A percentile compares a stretch with the other conserved stretches of the same genome.
phyloP scores from a whole-genome alignment of 2,888 invertebrate species.

The Tiliacea citrago region DNA sequence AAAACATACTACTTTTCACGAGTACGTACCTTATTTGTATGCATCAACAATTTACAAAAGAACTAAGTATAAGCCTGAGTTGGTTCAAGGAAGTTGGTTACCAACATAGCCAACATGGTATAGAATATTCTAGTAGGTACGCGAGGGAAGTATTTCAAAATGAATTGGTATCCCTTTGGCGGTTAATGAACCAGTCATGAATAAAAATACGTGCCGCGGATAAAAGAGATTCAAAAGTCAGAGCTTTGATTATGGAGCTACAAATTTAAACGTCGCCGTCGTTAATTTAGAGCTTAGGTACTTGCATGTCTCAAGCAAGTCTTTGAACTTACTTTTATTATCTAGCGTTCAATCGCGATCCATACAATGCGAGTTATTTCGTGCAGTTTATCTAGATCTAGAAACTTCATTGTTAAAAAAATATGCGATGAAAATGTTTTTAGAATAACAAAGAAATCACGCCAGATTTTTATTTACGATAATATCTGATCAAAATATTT shows the following conservation, averaged over 20 bases:
- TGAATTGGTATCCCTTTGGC: constrained; percentile 29
- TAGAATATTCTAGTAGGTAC: constrained; percentile 46
- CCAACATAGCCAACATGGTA: constrained; percentile 12
- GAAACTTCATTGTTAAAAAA: constrained; percentile 31
- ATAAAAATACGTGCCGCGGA: constrained; percentile 58
- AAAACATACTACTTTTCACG: constrained; percentile 19
- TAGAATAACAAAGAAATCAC: constrained; percentile 21
- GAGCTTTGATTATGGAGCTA: constrained; percentile 42
- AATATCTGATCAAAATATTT: constrained; percentile 38
- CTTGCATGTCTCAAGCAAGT: constrained; percentile 22
- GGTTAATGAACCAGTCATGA: constrained; percentile 55
- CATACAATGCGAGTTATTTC: constrained; percentile 34
- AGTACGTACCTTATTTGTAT: constrained; percentile 9
- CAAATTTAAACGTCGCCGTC: constrained; percentile 44
- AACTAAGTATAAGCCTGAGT: constrained; percentile 20
- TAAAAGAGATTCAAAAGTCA: constrained; percentile 56
- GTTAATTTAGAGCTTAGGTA: constrained; percentile 52
- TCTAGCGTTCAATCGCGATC: constrained; percentile 15
- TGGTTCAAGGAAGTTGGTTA: constrained; percentile 32
- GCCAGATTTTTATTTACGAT: constrained; percentile 13
- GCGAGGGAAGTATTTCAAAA: constrained; percentile 38
- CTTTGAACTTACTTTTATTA: constrained; percentile 50
- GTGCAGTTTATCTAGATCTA: constrained; percentile 27
- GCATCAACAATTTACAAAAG: constrained; percentile 39
- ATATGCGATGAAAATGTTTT: constrained; percentile 17